Conservation (phyloP, 2,113 vertebrate genomes). For the Caretta caretta region DNA sequence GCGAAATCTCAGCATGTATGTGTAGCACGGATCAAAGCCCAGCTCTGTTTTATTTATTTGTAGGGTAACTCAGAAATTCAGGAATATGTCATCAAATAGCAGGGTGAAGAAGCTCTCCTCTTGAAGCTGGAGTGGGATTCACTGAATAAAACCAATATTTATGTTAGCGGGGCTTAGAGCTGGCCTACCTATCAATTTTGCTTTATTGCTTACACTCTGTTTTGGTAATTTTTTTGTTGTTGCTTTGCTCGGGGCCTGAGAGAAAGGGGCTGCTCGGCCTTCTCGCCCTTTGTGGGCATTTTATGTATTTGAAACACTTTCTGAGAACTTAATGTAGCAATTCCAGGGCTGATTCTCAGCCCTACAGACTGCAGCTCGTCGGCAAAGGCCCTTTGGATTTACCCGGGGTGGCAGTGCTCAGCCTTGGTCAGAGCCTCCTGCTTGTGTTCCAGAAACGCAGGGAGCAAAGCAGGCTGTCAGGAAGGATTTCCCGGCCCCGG, state of each 20-base stretch:
- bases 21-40: background rate
- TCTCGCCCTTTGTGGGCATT: background rate
- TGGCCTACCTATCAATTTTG: background rate
- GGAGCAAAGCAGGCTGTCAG: background rate
- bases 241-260: background rate
- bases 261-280: background rate
- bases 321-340: background rate
- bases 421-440: background rate
- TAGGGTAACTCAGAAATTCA: background rate
- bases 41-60: background rate
- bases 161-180: background rate
- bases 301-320: background rate
- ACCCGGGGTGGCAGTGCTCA: background rate
- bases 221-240: background rate
- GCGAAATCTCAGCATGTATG: background rate
- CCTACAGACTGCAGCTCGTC: background rate
- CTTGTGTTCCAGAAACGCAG: background rate
- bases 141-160: constrained; percentile 30
- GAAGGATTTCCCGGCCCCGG: background rate
- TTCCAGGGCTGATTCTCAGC: background rate
- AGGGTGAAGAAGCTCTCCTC: background rate
- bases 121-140: constrained; percentile 15
- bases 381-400: background rate
- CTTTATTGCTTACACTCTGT: background rate
- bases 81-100: background rate